Base-by-base conservation (phyloP, 1,140 invertebrate species). In the Mylabris phalerata region DNA sequence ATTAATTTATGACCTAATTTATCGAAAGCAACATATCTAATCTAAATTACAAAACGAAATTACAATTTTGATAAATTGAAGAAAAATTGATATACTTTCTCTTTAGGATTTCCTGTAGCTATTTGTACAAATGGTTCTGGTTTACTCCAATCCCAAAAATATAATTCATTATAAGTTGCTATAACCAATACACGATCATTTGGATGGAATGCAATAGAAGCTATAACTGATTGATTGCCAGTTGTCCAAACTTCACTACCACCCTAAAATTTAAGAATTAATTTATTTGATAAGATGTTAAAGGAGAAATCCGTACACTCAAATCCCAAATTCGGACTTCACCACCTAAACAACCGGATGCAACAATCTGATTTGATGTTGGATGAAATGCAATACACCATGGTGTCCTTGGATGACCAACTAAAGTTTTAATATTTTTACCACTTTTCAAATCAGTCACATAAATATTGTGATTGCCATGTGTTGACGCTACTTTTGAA, bases 301-400 rank as follows among this genome's bases (percentile, higher is more conserved):
- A 19, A 32, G 32, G 2, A n/a, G 55, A 52, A 58, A 40, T 45
- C 3, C 32, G 32, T 79, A 92, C 90, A 76, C 83, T 86, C 11
- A 94, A 79, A 78, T 95, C 91, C 92, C 92, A 95, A 24, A 95
- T 89, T 63, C 91, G 78, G 41, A 95, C 91, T 83, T 94, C 88
- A 13, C 93, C 93, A 10, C 85, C 90, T 0, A 95, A 78, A 75
- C 93, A 95, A 0, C 93, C 92, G 41, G 90, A 91, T 10, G 90
- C 92, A 50, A 94, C 78, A 47, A 94, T 85, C 64, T 92, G 83
- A 73, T 87, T 86, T 44, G 85, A 88, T 2, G 87, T 85, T 1
- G 92, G 92, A 77, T 95, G 92, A 75, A 94, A 94, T 47, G 90
- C 89, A 46, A 93, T 83, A 72, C 90, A 92, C 92, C 92, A 95